phyloP scores from a whole-genome alignment of 2,113 vertebrate species.

The Poeciliopsis retropinna region DNA sequence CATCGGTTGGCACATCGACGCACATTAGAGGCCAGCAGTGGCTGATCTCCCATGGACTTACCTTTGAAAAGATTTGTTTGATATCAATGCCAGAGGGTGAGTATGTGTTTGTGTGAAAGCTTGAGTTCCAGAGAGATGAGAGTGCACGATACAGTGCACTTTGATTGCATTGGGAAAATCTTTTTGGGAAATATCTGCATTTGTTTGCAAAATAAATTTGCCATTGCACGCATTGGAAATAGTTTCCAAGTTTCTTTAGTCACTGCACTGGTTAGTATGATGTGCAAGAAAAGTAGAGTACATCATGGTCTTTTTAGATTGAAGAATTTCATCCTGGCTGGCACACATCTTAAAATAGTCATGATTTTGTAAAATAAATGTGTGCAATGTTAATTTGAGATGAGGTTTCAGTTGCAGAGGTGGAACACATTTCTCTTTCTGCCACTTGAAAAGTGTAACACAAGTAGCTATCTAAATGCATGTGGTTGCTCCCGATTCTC shows the following conservation, averaged over 20 bases:
- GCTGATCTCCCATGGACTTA: slow-evolving; percentile 56
- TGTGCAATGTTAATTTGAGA: slow-evolving; percentile 68
- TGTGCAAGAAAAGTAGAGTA: background rate
- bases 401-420: slow-evolving; percentile 36
- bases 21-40: slow-evolving; percentile 60
- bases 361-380: slow-evolving; percentile 16
- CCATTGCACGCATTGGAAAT: background rate
- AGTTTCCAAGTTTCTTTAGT: background rate
- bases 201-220: slow-evolving; percentile 13
- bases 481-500: slow-evolving; percentile 53
- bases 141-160: background rate
- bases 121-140: slow-evolving; percentile 3
- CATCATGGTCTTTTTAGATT: slow-evolving; percentile 11
- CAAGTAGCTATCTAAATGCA: slow-evolving; percentile 73
- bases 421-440: slow-evolving; percentile 36
- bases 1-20: slow-evolving; percentile 59
- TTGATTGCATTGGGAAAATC: slow-evolving; percentile 27
- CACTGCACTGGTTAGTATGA: background rate
- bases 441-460: slow-evolving; percentile 61
- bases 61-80: slow-evolving; percentile 69
- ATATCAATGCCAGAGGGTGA: slow-evolving; percentile 56
- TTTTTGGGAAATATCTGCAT: slow-evolving; percentile 8
- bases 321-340: slow-evolving; percentile 21
- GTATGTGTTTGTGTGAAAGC: slow-evolving; percentile 4
- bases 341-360: slow-evolving; percentile 22